Evolutionary conservation across 2,797 vertebrate species (phyloP), one percentile per base, ranked within the genome.

Genomic region (Centropyge bicolor): DNA sequence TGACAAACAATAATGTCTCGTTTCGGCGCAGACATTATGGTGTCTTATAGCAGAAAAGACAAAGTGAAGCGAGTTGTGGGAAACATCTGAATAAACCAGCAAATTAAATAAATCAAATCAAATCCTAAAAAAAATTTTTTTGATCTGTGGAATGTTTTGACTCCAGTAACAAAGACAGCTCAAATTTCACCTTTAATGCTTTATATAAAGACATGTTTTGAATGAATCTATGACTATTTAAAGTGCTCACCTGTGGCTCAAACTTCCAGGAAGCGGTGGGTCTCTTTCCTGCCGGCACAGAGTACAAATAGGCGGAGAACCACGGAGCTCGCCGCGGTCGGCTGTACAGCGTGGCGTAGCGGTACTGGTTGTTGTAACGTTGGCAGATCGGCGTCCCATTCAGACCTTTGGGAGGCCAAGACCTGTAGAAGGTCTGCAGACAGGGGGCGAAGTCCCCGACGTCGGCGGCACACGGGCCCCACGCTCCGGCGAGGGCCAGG

Each of bases 321-420:
- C 91, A 93, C 0, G 95, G 90, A 0, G 94, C 78, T 43, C 94
- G 93, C 0, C 87, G 86, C 0, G 61, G 20, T 2, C 91, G 89
- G 48, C 87, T 93, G 91, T 95, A 95, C 84, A 95, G 56, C 0
- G 94, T 85, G 71, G 93, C 95, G 5, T 93, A 95, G 27, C 52
- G 91, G 54, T 93, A 88, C 48, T 56, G 70, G 89, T 95, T 92
- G 8, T 3, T 0, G 6, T 83, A 94, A 3, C 88, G 92, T 62
- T 95, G 95, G 80, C 95, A 95, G 76, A 95, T 87, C 0, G 88
- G 88, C 2, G 91, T 92, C 7, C 93, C 94, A 0, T 2, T 0
- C 17, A 94, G 63, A 68, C 95, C 94, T 66, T 92, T 93, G 0
- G 93, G 93, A 8, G 94, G 93, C 88, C 90, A 93, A 0, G 81